These are phyloP conservation scores for Phrynosoma blainvillii DNA, from an alignment of 2,113 vertebrate species.

Conservation along the genomic window DNA sequence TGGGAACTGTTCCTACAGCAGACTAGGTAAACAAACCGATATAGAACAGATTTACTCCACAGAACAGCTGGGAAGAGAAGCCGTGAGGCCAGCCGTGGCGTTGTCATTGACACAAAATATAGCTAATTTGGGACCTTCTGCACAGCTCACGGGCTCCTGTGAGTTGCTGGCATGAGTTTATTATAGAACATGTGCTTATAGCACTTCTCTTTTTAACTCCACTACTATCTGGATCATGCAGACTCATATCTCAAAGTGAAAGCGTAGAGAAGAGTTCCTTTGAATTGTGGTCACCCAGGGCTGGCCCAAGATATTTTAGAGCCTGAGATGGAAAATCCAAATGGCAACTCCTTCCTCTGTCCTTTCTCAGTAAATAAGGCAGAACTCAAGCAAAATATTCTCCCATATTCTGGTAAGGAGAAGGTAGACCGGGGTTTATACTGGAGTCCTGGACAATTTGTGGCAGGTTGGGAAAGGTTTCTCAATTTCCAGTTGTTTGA, in stretches of 20 bases:
- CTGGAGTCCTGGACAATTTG: neutral
- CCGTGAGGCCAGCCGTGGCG: constrained; percentile 62
- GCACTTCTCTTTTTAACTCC: constrained; percentile 40
- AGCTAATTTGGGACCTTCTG: constrained; percentile 60
- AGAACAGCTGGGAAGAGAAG: constrained; percentile 71
- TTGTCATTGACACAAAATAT: constrained; percentile 73
- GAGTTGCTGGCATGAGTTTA: constrained; percentile 15
- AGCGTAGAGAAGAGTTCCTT: neutral
- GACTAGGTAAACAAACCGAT: constrained; percentile 76
- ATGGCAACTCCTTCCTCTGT: neutral
- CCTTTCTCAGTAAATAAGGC: neutral
- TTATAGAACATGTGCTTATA: neutral
- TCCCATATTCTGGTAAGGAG: neutral
- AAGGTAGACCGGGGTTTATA: neutral
- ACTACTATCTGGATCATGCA: constrained; percentile 10
- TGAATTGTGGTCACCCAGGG: neutral
- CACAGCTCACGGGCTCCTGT: constrained; percentile 15
- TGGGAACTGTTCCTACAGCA: constrained; percentile 79
- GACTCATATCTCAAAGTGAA: constrained; percentile 10
- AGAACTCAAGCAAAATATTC: neutral
- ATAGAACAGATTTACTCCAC: constrained; percentile 67
- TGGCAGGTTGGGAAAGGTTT: neutral
- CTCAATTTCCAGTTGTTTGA: neutral
- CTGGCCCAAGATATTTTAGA: neutral
- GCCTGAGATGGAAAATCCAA: neutral